A percentile compares a stretch with the other conserved stretches of the same genome.
Evolutionary conservation across 2,797 vertebrate genomes (phyloP).

Genomic region (Babyrousa celebensis): DNA sequence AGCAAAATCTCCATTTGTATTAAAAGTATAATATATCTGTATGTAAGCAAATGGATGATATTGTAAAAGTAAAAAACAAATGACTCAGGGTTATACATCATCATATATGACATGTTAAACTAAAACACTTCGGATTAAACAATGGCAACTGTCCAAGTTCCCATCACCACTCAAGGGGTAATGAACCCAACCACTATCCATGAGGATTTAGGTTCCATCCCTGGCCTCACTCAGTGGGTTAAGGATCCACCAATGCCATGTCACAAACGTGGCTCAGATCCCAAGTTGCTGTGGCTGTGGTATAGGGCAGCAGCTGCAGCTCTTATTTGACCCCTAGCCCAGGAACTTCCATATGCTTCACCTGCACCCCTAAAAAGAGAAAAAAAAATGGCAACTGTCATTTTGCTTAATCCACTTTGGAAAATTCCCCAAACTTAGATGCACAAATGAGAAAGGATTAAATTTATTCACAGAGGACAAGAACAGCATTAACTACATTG

Average conservation of each 20-base stretch:
- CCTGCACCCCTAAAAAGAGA: no score
- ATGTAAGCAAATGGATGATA: neutral
- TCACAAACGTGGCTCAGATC: no score
- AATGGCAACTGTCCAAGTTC: neutral
- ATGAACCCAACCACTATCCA: no score
- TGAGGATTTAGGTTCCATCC: no score
- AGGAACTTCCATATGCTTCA: no score
- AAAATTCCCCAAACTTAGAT: neutral
- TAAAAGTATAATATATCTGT: neutral
- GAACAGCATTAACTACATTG: neutral
- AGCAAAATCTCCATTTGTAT: neutral
- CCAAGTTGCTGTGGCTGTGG: no score
- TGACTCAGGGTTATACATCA: neutral
- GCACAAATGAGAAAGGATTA: neutral
- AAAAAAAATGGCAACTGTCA: neutral
- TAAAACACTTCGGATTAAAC: neutral
- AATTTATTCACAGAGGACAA: neutral
- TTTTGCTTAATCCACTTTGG: neutral
- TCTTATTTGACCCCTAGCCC: no score
- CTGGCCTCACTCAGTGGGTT: no score
- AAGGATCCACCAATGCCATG: no score
- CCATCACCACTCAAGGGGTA: no score
- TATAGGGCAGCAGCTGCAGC: no score
- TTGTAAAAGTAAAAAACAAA: slow-evolving; percentile 12
- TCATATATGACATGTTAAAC: neutral